Evolutionary conservation across 2,888 invertebrate genomes (phyloP), one percentile per base, ranked within the genome.

Genomic region (Lacanobia wlatinum): DNA sequence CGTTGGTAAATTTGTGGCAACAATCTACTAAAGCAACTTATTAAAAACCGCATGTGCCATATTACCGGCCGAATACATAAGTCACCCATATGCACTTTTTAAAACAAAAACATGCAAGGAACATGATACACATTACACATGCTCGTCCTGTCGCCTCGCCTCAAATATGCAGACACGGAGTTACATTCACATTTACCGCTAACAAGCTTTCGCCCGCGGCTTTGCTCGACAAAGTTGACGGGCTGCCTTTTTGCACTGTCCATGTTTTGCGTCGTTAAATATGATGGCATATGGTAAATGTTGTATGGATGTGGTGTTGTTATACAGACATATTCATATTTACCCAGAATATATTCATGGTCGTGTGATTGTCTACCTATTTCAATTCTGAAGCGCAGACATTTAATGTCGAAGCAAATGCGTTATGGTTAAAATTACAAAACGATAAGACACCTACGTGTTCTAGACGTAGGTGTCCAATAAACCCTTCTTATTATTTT

Each of bases 151-250:
- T 78, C 68, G 61, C 59, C 46, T 10, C 61, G 78, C 64, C 67
- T 77, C 73, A 58, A 48, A 78, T 68, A 78, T 78, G 66, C 75
- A 76, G 73, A 74, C 70, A 62, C n/a, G 55, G 40, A 75, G 70
- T 75, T 67, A 66, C 50, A 83, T 76, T 71, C 71, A 69, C 62
- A 76, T 76, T 79, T 70, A 67, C 64, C 59, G 52, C 76, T 79
- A 82, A 83, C 81, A 83, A 82, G 83, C 69, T 79, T 72, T 69
- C 18, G 75, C 80, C 76, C 16, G 69, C 76, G 83, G 81, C 80
- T 66, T 18, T 43, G 48, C 64, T 69, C 38, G 23, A 52, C 56
- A 56, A 82, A 66, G 77, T 79, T 81, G 59, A 59, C 62, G 48
- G 52, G 64, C 34, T 64, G 72, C 63, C 58, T 68, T 77, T 79